phyloP scores from a whole-genome alignment of 1,140 invertebrate genomes.

The Drosophila carrolli region DNA sequence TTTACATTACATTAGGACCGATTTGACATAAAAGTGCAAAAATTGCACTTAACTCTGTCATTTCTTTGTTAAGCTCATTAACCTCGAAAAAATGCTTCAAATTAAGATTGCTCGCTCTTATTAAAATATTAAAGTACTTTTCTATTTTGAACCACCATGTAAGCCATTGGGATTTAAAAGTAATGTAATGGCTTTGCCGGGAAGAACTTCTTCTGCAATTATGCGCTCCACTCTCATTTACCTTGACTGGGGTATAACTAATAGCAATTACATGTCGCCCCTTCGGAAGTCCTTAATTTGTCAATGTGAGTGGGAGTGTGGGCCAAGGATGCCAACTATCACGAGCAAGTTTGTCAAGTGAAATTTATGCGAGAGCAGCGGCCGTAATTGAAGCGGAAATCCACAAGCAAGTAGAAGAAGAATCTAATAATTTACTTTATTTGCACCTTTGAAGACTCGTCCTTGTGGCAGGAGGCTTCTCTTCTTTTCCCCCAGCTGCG shows the following conservation, averaged over 20 bases:
- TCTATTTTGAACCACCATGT: too few species aligned
- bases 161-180: background rate
- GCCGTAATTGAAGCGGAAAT: constrained; percentile 79
- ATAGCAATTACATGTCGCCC: constrained; percentile 59
- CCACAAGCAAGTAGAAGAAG: constrained; percentile 66
- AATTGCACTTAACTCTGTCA: too few species aligned
- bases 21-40: too few species aligned
- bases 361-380: constrained; percentile 77
- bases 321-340: constrained; percentile 48
- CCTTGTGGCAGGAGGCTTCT: constrained; percentile 16
- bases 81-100: too few species aligned
- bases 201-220: background rate
- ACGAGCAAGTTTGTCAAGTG: constrained; percentile 75
- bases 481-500: constrained; percentile 18
- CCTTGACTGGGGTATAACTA: constrained; percentile 39
- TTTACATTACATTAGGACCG: too few species aligned
- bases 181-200: constrained; percentile 13
- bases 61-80: too few species aligned
- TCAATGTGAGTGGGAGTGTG: constrained; percentile 18
- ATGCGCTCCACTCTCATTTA: constrained; percentile 35
- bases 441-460: constrained; percentile 77
- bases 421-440: constrained; percentile 83
- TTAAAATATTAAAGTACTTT: too few species aligned
- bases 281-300: constrained; percentile 72
- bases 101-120: too few species aligned